These are phyloP conservation scores for Apamea epomidion DNA, from an alignment of 2,888 invertebrate genomes.

Conservation along the genomic window DNA sequence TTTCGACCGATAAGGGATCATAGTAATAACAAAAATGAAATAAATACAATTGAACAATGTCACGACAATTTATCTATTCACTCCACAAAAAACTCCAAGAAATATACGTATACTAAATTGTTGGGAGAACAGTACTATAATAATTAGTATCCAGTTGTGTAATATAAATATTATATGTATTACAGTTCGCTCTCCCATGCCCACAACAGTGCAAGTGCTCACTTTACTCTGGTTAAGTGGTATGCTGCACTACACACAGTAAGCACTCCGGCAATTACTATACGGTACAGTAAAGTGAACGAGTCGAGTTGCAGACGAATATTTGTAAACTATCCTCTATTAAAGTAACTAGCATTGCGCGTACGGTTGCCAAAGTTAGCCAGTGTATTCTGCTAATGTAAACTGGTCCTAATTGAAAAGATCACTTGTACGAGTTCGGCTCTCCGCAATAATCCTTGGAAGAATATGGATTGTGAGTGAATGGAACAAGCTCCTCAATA, in stretches of 20 bases:
- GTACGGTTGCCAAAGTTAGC: not conserved
- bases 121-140: not conserved
- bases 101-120: not conserved
- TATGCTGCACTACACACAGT: slow-evolving; percentile 35
- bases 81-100: not conserved
- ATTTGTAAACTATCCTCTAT: slow-evolving; percentile 29
- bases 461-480: slow-evolving; percentile 28
- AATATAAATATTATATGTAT: slow-evolving; percentile 13
- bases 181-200: not conserved
- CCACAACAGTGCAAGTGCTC: slow-evolving; percentile 35
- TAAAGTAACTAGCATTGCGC: slow-evolving; percentile 11
- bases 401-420: not conserved
- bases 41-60: not conserved
- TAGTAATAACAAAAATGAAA: not conserved
- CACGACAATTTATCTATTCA: too few species aligned
- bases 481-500: slow-evolving; percentile 36
- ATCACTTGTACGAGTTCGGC: slow-evolving; percentile 22
- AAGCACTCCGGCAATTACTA: slow-evolving; percentile 54
- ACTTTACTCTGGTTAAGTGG: slow-evolving; percentile 35
- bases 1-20: not conserved
- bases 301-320: slow-evolving; percentile 40
- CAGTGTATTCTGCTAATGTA: slow-evolving; percentile 22
- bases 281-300: slow-evolving; percentile 33
- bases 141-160: not conserved
- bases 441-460: slow-evolving; percentile 29